Evolutionary conservation across 2,113 vertebrate genomes (phyloP).

Genomic region (Catharus bicknelli): DNA sequence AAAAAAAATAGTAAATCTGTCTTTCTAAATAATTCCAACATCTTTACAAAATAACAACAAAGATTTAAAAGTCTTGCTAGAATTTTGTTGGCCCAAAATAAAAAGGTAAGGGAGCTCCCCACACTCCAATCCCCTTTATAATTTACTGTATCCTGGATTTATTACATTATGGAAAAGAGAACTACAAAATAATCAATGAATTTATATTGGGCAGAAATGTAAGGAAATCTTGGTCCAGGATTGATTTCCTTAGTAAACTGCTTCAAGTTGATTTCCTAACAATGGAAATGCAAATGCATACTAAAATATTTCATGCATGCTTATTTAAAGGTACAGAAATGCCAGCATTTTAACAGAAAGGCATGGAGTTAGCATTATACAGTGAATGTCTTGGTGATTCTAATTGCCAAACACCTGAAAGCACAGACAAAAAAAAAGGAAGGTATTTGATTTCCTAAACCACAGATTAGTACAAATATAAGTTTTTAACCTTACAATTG

Average conservation of each 20-base stretch:
- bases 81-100: not conserved
- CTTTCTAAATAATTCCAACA: not conserved
- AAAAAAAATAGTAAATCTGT: not conserved
- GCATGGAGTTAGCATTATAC: not conserved
- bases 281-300: not conserved
- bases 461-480: not conserved
- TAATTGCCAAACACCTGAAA: not conserved
- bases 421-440: not conserved
- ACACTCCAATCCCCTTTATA: not conserved
- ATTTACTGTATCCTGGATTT: not conserved
- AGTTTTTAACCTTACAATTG: not conserved
- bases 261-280: not conserved
- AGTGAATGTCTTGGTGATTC: not conserved
- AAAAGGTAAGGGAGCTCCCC: not conserved
- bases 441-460: not conserved
- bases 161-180: not conserved
- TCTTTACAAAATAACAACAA: not conserved
- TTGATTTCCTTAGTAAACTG: not conserved
- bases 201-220: not conserved
- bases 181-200: not conserved
- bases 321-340: not conserved
- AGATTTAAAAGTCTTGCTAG: not conserved
- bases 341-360: not conserved
- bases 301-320: not conserved
- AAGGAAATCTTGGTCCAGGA: not conserved